Evolutionary conservation across 2,113 vertebrate genomes (phyloP), one percentile per base, ranked within the genome.

Genomic region (Rhynchopsitta pachyrhyncha): DNA sequence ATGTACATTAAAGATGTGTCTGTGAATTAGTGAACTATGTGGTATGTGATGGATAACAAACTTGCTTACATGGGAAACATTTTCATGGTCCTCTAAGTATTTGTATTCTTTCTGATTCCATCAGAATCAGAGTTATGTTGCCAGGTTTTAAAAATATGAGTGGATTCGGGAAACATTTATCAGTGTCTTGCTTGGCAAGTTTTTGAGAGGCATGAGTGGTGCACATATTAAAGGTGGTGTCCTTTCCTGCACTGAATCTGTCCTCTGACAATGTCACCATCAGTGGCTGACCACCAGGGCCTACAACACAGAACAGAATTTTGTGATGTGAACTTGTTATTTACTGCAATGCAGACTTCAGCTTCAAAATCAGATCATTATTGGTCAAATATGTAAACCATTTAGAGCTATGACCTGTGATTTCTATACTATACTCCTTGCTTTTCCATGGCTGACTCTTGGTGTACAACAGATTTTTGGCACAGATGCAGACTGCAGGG

Each of bases 221-320:
- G 23, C 8, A 4, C 2, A 0, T 8, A 12, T 28, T 47, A 55
- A 22, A 62, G 35, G 15, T 19, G 47, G 2, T 81, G 52, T 25
- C 23, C 20, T 17, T 16, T 28, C n/a, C 67, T 60, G 49, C 16
- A 55, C 75, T 81, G 50, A 19, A 5, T 52, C 31, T 39, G 37
- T 25, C 31, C 29, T 35, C 35, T 76, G 69, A 13, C 0, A 1
- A 37, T 62, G 53, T 50, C 59, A n/a, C 13, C n/a, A 18, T 13
- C 23, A 9, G 16, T 42, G 57, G 35, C 44, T 35, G 13, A 17
- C 24, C 41, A 33, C 17, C 53, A 46, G 15, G 6, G 50, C 60
- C 68, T 37, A 9, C 31, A 35, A n/a, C 37, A 13, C 35, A 25
- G 75, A 52, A 19, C 49, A 59, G 50, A 8, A 27, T 69, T 73